A percentile compares a stretch with the other conserved stretches of the same genome.
These are phyloP conservation scores for Parotocinclus haroldoi DNA, from an alignment of 2,797 vertebrate species.

Conservation along the genomic window DNA sequence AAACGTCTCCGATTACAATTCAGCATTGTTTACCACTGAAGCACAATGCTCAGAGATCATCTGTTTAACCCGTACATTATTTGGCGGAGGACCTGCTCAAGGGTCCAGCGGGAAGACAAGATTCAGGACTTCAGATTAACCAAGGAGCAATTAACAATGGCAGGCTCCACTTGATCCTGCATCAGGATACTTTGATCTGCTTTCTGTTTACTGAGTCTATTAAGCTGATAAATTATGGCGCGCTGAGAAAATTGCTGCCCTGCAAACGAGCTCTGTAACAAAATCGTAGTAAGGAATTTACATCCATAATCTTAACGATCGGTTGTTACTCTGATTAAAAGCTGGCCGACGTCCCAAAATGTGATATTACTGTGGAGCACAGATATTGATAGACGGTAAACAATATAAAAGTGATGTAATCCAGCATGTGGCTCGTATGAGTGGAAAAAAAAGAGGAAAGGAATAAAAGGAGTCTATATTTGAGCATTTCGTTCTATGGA, in stretches of 20 bases:
- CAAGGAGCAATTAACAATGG: no score
- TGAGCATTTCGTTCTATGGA: no score
- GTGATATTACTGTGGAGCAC: not conserved
- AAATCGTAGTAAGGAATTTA: conserved; percentile 26
- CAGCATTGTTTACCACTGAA: no score
- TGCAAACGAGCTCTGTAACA: conserved; percentile 31
- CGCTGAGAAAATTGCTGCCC: conserved; percentile 2
- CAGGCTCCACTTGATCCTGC: not conserved
- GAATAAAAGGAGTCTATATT: not conserved
- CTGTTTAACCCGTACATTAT: no score
- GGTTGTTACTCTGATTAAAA: not conserved
- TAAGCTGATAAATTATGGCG: conserved; percentile 36
- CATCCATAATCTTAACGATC: not conserved
- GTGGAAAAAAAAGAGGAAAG: not conserved
- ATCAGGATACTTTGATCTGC: not conserved
- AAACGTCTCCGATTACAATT: no score
- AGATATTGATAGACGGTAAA: conserved; percentile 3
- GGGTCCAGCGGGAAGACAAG: no score
- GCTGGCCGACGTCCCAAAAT: not conserved
- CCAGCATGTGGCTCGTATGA: not conserved
- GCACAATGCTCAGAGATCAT: no score
- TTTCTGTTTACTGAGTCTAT: conserved; percentile 33
- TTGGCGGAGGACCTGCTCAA: no score
- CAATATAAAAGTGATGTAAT: not conserved
- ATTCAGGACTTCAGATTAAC: no score